Evolutionary conservation across 1,140 invertebrate species (phyloP), one percentile per base, ranked within the genome.

Genomic region (Orchesella cincta): DNA sequence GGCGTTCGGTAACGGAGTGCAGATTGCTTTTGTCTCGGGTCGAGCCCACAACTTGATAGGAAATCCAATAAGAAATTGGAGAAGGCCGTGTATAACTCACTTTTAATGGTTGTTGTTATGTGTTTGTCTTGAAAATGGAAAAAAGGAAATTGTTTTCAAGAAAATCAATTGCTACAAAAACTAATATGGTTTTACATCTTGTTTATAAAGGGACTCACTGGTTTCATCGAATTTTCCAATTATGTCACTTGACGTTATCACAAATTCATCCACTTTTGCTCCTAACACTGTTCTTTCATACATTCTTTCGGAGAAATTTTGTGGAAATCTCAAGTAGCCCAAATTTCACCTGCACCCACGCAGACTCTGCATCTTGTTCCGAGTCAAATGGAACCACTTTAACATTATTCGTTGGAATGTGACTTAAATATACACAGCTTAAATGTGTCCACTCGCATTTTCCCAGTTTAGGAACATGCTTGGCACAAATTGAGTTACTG

Each of bases 1-100:
- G 94, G 94, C 81, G 90, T 87, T 0, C 82, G 93, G 36, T 73
- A 73, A 14, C 5, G 23, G 23, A 31, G n/a, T 29, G 33, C 31
- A 29, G 8, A 14, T 62, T 5, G 23, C 16, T 26, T 26, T 36
- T 71, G 34, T 18, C 34, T 12, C 31, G 29, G 16, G 31, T 71
- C 29, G 31, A 71, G 31, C 5, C 67, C 67, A 33, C 67, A 71
- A 31, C 31, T 23, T 8, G 34, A 31, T 5, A 71, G 23, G 1
- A 71, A 8, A 8, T 12, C 23, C 5, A 8, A 8, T 18, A 33
- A 8, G 31, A 71, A 71, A 18, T 34, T 23, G 3, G 14, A 5
- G 23, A 29, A 71, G 16, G 26, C 16, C 8, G 14, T 29, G 23
- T 71, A 33, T 23, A 71, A 16, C 23, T 3, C 23, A 2, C 18